These are phyloP conservation scores for Chrysemys picta DNA, from an alignment of 2,113 vertebrate species.

Conservation along the genomic window DNA sequence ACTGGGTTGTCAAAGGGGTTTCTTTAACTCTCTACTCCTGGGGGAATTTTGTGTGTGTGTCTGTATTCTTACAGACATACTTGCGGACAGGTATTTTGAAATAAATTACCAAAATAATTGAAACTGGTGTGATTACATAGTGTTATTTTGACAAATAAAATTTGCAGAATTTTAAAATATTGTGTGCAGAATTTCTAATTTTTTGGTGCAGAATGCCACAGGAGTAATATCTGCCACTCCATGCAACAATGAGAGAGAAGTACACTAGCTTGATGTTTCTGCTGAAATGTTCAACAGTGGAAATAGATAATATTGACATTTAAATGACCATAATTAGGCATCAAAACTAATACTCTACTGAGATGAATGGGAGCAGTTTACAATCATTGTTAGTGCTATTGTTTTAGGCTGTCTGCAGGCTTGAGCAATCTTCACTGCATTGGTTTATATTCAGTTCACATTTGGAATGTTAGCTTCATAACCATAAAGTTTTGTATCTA, in stretches of 20 bases:
- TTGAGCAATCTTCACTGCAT: not conserved
- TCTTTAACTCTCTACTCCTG: too few species aligned
- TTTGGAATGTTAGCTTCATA: not conserved
- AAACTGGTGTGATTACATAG: too few species aligned
- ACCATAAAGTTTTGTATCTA: not conserved
- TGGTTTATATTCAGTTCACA: fast-evolving
- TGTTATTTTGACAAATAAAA: too few species aligned
- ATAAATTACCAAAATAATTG: too few species aligned
- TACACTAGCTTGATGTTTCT: not conserved
- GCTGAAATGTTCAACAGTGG: not conserved
- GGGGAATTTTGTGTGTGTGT: too few species aligned
- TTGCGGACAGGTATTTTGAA: too few species aligned
- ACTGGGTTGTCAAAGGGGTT: too few species aligned
- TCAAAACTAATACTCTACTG: conserved; percentile 10
- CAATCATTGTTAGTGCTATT: not conserved
- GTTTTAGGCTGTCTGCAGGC: not conserved
- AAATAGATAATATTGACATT: conserved; percentile 32
- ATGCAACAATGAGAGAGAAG: not conserved
- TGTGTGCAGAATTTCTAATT: too few species aligned
- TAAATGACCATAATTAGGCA: conserved; percentile 44
- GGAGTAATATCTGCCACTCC: not conserved
- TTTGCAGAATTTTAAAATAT: too few species aligned
- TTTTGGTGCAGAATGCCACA: too few species aligned
- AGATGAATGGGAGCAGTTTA: conserved; percentile 5
- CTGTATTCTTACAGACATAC: too few species aligned